Conservation (phyloP, 2,113 vertebrate species). For the Psittacus erithacus region DNA sequence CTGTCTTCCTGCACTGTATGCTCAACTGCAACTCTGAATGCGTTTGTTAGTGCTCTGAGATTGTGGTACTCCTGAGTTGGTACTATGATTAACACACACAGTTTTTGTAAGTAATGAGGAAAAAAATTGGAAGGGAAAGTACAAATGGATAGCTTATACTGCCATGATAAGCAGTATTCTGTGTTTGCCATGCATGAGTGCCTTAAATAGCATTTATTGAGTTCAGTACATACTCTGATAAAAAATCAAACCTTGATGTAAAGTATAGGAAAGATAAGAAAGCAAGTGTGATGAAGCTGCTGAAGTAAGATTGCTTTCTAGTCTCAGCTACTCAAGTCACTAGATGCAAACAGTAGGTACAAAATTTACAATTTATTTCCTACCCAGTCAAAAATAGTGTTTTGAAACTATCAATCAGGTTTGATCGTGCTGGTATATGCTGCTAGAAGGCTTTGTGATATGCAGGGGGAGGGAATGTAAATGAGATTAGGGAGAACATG, state of each 20-base stretch:
- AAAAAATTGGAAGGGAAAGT: not conserved
- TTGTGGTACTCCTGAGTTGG: not conserved
- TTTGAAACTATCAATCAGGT: not conserved
- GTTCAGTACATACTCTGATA: not conserved
- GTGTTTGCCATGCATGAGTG: not conserved
- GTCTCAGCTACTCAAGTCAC: not conserved
- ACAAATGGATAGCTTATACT: not conserved
- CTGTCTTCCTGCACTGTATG: not conserved
- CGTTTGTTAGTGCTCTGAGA: not conserved
- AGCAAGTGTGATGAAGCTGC: not conserved
- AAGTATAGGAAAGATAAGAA: not conserved
- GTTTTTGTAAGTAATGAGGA: not conserved
- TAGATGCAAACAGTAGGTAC: not conserved
- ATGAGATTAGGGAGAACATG: not conserved
- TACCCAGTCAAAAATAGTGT: not conserved
- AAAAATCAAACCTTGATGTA: not conserved
- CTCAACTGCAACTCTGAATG: not conserved
- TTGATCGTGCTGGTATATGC: not conserved
- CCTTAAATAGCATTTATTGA: not conserved
- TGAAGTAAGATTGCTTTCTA: not conserved
- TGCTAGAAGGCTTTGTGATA: not conserved
- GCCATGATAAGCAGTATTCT: not conserved
- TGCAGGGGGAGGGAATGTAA: not conserved
- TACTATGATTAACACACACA: not conserved
- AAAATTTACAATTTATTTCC: not conserved